Evolutionary conservation across 2,888 invertebrate genomes (phyloP).

Genomic region (Paralinhomoeus sp.): DNA sequence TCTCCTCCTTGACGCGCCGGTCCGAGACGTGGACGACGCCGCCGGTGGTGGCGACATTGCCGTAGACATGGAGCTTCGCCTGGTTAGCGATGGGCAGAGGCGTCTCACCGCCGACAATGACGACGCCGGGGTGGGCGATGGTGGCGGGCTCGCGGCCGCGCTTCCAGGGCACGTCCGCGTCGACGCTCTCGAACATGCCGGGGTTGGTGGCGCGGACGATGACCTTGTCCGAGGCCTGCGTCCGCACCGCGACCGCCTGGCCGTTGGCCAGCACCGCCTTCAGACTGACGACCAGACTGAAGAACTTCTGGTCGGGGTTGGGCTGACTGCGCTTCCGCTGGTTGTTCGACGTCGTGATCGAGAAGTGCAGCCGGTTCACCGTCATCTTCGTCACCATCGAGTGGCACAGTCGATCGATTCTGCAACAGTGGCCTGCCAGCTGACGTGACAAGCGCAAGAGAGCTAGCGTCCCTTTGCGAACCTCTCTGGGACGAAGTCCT

Average conservation of each 20-base stretch:
- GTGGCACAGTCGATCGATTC: too few relatives aligned
- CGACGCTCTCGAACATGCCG: constrained; percentile 71
- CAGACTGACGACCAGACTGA: constrained; percentile 73
- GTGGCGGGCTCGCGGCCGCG: neutral
- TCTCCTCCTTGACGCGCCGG: constrained; percentile 68
- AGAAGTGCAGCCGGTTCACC: constrained; percentile 84
- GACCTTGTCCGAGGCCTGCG: constrained; percentile 77
- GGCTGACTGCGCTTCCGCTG: constrained; percentile 96
- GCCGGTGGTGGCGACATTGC: constrained; percentile 74
- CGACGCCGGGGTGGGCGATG: too few relatives aligned
- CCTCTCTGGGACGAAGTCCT: too few relatives aligned
- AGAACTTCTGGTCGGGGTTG: constrained; percentile 93
- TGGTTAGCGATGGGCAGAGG: constrained; percentile 7
- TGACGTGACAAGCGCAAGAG: too few relatives aligned
- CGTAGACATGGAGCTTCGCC: constrained; percentile 63
- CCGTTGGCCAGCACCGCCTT: constrained; percentile 38
- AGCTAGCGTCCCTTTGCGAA: too few relatives aligned
- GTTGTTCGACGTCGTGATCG: constrained; percentile 92
- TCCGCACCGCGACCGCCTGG: constrained; percentile 28
- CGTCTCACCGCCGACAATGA: too few relatives aligned
- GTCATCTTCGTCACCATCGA: constrained; percentile 54
- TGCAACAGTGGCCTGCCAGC: too few relatives aligned
- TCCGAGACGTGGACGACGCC: constrained; percentile 88
- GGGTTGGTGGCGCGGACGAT: constrained; percentile 96
- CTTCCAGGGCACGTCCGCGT: too few relatives aligned